Evolutionary conservation across 2,797 vertebrate species (phyloP), one percentile per base, ranked within the genome.

Genomic region (Mormyrus proboscirostris): DNA sequence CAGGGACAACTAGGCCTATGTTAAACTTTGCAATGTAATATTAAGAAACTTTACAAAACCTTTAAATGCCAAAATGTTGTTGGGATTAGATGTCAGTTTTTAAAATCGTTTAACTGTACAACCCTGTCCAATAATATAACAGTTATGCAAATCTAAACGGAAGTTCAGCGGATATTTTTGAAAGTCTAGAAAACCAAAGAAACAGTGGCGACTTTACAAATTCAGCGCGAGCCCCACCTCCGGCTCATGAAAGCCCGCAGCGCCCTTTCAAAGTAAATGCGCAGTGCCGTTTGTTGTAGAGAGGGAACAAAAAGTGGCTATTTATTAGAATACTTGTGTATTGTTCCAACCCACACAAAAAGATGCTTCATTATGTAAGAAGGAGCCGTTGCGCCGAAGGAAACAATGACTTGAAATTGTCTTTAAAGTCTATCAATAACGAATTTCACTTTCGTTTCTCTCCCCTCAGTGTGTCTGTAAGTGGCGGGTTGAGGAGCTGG

Each of bases 321-420:
- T 99, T 99, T 98, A 98, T 98, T 97, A 97, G 96, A 97, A 97
- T 98, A 97, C 97, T 98, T 98, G 97, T 96, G 96, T 96, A 98
- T 99, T 99, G 98, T 99, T 98, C 97, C 86, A 94, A 91, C 95
- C 95, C 94, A 94, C 97, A 99, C 98, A 73, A 99, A 99, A 99
- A 97, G 97, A 94, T 96, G 95, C 95, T 97, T 96, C 97, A 98
- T 98, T 98, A 96, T 98, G 97, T 96, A 95, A 94, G 94, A 95
- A 96, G 95, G 95, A 96, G 94, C 95, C 95, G 95, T 96, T 95
- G 95, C 94, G 93, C 94, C 93, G 95, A 95, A 95, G 96, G 97
- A 98, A 98, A 98, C 98, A 99, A 99, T 99, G 97, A 98, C 96
- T 98, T 97, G 96, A 97, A 99, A 99, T 98, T 98, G 97, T 98